Base-by-base conservation (phyloP, 2,888 invertebrate genomes). In the Lasioglossum marginatum region DNA sequence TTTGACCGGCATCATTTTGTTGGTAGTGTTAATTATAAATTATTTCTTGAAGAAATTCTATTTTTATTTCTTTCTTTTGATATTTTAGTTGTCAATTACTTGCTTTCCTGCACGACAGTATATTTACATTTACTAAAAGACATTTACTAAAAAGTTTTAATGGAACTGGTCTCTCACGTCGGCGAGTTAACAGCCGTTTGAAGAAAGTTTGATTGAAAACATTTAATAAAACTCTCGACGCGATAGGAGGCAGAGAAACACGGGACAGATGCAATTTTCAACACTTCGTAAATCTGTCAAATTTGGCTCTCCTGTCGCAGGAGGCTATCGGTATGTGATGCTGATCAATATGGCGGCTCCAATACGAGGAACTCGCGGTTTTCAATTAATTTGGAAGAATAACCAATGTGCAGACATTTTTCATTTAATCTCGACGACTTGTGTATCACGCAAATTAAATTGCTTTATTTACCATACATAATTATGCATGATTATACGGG, bases 301-400 rank as follows among this genome's bases (percentile, higher is more conserved):
- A 63, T 63, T 63, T 63, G 31, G 6, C 16, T 31, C 63, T 31
- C 31, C 0, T 31, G 52, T 31, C 6, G 37, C 23, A 68, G 68
- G 19, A 68, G 23, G 14, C 66, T 66, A 66, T 37, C 66, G 66
- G 66, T 34, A 37, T 34, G 34, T 1, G 34, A 23, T 23, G 34
- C 23, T 12, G 68, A 23, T 10, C 68, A 68, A 68, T 37, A 68
- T 23, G 68, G 68, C 19, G 48, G 60, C 82, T 80, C 76, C 63
- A 57, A 82, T 63, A 78, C 78, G 37, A 4, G 57, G 14, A 19
- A n/a, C 27, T 60, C 19, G 86, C 75, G 63, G 63, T 82, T 82
- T 80, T n/a, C 86, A 63, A 87, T 87, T 86, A 81, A 82, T 87
- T 82, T 79, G 48, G 43, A 19, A 57, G 45, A 27, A 79, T 73